Conservation (phyloP, 2,797 vertebrate genomes). For the Alcedo quadribrachys region DNA sequence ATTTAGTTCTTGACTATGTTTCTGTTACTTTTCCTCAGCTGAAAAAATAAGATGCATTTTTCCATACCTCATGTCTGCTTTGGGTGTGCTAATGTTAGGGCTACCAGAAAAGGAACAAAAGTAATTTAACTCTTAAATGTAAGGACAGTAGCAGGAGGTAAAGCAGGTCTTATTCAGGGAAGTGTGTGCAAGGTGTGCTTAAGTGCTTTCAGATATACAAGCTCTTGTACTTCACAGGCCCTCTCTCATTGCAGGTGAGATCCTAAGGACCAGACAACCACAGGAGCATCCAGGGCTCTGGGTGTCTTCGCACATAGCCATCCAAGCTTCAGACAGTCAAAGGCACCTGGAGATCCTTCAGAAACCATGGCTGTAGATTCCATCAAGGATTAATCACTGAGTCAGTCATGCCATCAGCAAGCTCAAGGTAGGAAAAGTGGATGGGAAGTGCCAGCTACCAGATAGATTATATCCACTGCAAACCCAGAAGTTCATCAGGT, state of each 20-base stretch:
- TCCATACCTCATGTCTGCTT: neutral
- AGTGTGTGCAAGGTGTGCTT: neutral
- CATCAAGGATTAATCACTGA: fast-evolving
- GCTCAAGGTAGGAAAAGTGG: neutral
- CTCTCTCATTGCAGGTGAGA: neutral
- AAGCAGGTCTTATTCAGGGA: neutral
- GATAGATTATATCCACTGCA: neutral
- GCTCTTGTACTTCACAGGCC: neutral
- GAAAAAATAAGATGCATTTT: neutral
- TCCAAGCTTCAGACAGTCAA: neutral
- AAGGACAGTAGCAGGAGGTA: neutral
- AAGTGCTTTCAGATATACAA: neutral
- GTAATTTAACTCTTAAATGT: neutral
- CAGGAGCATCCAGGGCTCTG: neutral
- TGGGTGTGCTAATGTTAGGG: neutral
- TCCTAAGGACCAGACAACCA: neutral
- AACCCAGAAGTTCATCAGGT: neutral
- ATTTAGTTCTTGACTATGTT: neutral
- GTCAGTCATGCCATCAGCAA: neutral
- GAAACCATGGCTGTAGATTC: neutral
- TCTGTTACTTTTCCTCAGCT: neutral
- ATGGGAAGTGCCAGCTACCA: neutral
- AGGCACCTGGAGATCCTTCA: neutral
- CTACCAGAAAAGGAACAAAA: neutral
- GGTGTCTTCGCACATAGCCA: neutral